Base-by-base conservation (phyloP, 2,888 invertebrate genomes). In the Andrena bicolor region DNA sequence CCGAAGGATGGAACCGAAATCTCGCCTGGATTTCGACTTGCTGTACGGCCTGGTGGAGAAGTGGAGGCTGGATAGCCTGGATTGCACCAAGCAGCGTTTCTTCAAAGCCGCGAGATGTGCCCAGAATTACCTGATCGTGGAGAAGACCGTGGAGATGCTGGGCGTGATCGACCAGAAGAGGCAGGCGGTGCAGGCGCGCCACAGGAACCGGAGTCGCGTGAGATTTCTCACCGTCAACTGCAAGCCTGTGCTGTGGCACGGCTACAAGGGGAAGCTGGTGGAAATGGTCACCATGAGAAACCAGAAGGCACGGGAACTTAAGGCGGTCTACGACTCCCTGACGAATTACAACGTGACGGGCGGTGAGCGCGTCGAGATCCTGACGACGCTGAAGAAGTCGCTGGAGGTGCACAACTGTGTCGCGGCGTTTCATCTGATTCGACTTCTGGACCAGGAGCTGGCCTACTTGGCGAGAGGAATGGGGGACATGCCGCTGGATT, bases 231-330 rank as follows among this genome's bases (percentile, higher is more conserved):
- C 96, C 83, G 95, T 95, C 88, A 95, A 97, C 90, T 96, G 96
- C 3, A 95, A 96, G 85, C 97, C 98, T 0, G 95, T 97, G 58
- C 95, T 96, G 76, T 98, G 98, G 97, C 95, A 95, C 80, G 96
- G 96, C 48, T 96, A 96, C 88, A 97, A 97, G 90, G 96, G 96
- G 26, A 95, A 94, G 80, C 92, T 96, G 49, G 95, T 98, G 23
- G 96, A 96, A 85, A 96, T 98, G 97, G 97, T 98, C 87, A 97
- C 98, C 0, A 92, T 97, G 69, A 97, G 97, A 92, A 97, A 97
- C 26, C 97, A 98, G 90, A 96, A 96, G 89, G 98, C 97, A 20
- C 96, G 96, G 69, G 96, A 97, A 90, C 95, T 97, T 63, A 96
- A 96, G 76, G 96, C 96, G 87, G 94, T 98, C 20, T 98, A 97